A percentile compares a stretch with the other conserved stretches of the same genome.
Conservation (phyloP, 1,140 invertebrate genomes). For the Probaryconus sp. region DNA sequence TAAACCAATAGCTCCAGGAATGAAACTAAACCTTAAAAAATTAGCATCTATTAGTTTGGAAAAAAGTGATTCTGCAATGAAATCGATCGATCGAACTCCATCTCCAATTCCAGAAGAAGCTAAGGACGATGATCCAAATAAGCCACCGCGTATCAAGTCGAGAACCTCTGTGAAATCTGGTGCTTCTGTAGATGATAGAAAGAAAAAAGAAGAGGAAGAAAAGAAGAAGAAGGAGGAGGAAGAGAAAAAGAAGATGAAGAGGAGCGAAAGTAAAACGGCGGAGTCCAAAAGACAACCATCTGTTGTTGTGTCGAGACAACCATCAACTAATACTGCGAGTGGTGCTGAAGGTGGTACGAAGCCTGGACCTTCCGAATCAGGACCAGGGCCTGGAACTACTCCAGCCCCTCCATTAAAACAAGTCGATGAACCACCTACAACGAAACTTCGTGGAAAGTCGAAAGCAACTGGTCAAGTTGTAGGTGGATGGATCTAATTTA, state of each 20-base stretch:
- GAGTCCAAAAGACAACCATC: conserved; percentile 1
- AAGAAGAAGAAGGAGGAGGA: conserved; percentile 24
- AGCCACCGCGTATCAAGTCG: conserved; percentile 29
- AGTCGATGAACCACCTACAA: conserved; percentile 64
- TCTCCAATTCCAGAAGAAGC: conserved; percentile 73
- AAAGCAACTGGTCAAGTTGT: conserved; percentile 83
- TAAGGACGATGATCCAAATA: conserved; percentile 24
- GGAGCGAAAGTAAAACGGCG: conserved; percentile 16
- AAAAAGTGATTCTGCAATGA: conserved; percentile 36
- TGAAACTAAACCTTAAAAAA: conserved; percentile 56
- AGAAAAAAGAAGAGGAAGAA: conserved; percentile 31
- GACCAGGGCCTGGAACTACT: conserved; percentile 19
- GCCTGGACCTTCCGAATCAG: background rate
- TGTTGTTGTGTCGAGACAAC: background rate
- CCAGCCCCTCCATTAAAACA: conserved; percentile 14
- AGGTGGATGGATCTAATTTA: conserved; percentile 84
- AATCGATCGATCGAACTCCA: conserved; percentile 60
- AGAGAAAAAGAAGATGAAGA: conserved; percentile 39
- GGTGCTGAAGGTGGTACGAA: too few relatives aligned
- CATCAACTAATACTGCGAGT: background rate
- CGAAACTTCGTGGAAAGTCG: conserved; percentile 81
- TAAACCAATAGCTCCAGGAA: background rate
- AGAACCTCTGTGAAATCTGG: conserved; percentile 16
- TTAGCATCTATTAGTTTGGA: conserved; percentile 54
- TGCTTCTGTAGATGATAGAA: conserved; percentile 26